These are phyloP conservation scores for Drosophila quasianomalipes DNA, from an alignment of 2,888 invertebrate species.

Conservation along the genomic window DNA sequence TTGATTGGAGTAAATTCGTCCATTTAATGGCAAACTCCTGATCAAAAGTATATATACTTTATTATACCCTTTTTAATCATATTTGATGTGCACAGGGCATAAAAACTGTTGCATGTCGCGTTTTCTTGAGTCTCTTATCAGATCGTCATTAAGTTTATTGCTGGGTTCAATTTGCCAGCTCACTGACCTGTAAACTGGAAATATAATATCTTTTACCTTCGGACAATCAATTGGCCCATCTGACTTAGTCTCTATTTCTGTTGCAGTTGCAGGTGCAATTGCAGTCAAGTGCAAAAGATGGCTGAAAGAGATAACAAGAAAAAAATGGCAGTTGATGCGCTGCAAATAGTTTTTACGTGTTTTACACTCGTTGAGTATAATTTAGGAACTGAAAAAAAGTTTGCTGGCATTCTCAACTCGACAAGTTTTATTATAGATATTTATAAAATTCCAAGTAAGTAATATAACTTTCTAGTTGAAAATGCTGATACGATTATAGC, in stretches of 20 bases:
- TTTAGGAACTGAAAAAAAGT: not conserved
- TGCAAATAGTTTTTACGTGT: not conserved
- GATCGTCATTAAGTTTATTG: not conserved
- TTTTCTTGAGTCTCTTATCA: not conserved
- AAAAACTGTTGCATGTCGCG: not conserved
- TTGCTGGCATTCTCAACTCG: not conserved
- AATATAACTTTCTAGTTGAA: not conserved
- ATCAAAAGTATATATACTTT: too few relatives aligned
- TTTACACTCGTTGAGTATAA: not conserved
- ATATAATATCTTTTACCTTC: not conserved
- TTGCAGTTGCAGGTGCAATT: not conserved
- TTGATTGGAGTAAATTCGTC: too few relatives aligned
- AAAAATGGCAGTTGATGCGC: not conserved
- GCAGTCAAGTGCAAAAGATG: constrained; percentile 1
- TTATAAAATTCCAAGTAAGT: not conserved
- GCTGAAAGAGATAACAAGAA: not conserved
- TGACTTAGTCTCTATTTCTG: not conserved
- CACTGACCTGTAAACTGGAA: not conserved
- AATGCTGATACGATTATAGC: not conserved
- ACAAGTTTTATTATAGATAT: not conserved
- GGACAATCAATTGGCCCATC: not conserved
- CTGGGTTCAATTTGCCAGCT: not conserved
- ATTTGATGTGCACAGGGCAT: too few relatives aligned
- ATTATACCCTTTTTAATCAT: too few relatives aligned
- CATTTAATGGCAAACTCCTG: too few relatives aligned